Conservation (phyloP, 30 jellyfish, hydroid and myxozoan species). For the Hydra vulgaris region DNA sequence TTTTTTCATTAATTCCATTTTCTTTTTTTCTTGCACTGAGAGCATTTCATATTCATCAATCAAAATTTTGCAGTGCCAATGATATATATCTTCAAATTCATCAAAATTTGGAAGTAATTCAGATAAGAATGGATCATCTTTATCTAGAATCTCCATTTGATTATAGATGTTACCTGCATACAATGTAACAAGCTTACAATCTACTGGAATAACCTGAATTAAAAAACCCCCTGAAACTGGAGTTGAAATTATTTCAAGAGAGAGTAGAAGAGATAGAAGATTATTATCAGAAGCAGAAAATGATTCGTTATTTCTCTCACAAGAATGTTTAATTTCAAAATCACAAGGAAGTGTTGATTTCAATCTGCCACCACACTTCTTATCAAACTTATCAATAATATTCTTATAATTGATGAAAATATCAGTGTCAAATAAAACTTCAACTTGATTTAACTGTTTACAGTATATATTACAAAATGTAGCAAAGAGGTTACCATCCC, state of each 20-base stretch:
- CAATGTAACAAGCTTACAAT: not conserved
- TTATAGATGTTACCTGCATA: conserved; percentile 6
- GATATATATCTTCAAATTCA: conserved; percentile 6
- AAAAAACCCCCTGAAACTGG: too few species aligned
- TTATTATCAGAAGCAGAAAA: too few species aligned
- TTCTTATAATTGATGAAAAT: not conserved
- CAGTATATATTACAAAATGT: not conserved
- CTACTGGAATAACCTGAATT: not conserved
- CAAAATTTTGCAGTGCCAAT: conserved; percentile 13
- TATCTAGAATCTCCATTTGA: not conserved
- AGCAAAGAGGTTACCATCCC: conserved; percentile 21
- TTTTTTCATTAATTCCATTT: not conserved
- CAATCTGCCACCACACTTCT: not conserved
- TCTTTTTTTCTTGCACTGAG: not conserved
- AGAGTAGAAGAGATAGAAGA: not conserved
- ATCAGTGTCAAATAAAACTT: not conserved
- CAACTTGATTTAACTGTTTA: too few species aligned
- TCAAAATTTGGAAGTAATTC: conserved; percentile 9
- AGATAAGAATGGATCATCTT: not conserved
- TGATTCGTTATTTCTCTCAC: too few species aligned
- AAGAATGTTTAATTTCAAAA: too few species aligned
- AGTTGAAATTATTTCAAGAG: not conserved
- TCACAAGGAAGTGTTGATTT: not conserved
- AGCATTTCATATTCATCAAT: not conserved
- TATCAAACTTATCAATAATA: not conserved